These are phyloP conservation scores for Urophycis tenuis DNA, from an alignment of 2,797 vertebrate species.

Conservation along the genomic window DNA sequence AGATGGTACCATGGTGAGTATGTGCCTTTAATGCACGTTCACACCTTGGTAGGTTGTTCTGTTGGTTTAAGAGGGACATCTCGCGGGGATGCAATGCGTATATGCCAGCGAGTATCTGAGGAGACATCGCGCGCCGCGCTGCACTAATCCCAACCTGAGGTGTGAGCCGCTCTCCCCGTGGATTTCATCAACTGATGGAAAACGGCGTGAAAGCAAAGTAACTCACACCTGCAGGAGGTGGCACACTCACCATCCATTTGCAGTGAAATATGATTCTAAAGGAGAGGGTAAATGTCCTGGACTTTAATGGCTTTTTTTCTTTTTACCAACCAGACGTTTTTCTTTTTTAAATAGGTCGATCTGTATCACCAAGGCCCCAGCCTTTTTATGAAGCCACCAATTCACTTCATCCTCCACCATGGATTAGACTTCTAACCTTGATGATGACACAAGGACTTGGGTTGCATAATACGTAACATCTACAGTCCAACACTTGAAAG, in stretches of 20 bases:
- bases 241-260: constrained; percentile 20
- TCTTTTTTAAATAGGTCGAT: neutral
- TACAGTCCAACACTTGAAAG: neutral
- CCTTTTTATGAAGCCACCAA: neutral
- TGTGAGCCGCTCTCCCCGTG: constrained; percentile 24
- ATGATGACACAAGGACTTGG: neutral
- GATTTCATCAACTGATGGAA: constrained; percentile 54
- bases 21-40: too few species aligned
- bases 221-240: constrained; percentile 25
- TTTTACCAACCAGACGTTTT: too few species aligned
- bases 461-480: neutral
- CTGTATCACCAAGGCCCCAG: neutral
- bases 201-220: constrained; percentile 45
- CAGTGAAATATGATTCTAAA: neutral
- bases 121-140: constrained; percentile 2
- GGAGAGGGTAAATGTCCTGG: neutral
- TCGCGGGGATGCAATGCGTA: too few species aligned
- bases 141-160: constrained; percentile 28
- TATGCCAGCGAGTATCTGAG: neutral
- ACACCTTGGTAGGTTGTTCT: too few species aligned
- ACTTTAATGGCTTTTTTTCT: too few species aligned
- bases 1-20: too few species aligned
- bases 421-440: neutral
- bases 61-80: neutral
- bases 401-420: neutral